These are phyloP conservation scores for Apamea anceps DNA, from an alignment of 2,888 invertebrate species.

Conservation along the genomic window DNA sequence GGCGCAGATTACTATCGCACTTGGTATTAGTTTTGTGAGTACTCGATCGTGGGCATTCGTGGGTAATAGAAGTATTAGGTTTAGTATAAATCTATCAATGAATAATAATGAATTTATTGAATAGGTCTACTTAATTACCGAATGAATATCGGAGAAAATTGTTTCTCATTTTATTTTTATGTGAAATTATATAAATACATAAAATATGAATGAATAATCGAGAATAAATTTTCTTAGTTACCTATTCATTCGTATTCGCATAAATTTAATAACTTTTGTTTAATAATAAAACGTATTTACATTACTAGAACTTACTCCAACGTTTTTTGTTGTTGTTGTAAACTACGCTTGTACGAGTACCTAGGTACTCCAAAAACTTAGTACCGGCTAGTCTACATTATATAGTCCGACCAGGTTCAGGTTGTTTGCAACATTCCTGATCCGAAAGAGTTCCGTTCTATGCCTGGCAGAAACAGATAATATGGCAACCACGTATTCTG, in stretches of 20 bases:
- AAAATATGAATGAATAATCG: background rate
- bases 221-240: background rate
- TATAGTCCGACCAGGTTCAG: slow-evolving; percentile 24
- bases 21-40: background rate
- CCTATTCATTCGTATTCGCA: background rate
- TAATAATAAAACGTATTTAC: slow-evolving; percentile 10
- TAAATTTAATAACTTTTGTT: background rate
- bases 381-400: slow-evolving; percentile 15
- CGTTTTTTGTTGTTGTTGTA: background rate
- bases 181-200: background rate
- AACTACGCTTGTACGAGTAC: background rate
- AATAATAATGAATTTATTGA: background rate
- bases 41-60: background rate
- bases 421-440: slow-evolving; percentile 42
- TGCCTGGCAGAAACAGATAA: slow-evolving; percentile 63
- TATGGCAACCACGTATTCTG: slow-evolving; percentile 69
- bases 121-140: background rate
- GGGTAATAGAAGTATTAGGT: background rate
- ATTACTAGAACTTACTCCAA: background rate
- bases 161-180: background rate
- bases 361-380: slow-evolving; percentile 2
- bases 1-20: background rate
- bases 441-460: slow-evolving; percentile 49
- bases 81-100: background rate
- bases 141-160: background rate